These are phyloP conservation scores for Willowsia nigromaculata DNA, from an alignment of 2,888 invertebrate genomes.

Conservation along the genomic window DNA sequence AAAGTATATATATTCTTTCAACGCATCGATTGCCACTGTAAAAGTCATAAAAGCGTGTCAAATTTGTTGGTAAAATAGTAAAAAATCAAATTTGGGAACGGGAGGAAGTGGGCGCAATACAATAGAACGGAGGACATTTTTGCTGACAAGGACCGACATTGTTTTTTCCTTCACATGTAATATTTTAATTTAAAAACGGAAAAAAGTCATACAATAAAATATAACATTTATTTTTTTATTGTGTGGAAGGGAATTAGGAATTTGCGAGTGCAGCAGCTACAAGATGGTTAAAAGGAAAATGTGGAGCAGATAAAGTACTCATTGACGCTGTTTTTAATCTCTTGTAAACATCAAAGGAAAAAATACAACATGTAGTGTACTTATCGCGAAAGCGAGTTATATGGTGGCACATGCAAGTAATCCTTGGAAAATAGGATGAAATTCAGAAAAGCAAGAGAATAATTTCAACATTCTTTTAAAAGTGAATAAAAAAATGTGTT, in stretches of 20 bases:
- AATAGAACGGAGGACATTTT: not conserved
- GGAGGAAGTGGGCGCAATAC: not conserved
- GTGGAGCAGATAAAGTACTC: not conserved
- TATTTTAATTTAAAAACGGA: not conserved
- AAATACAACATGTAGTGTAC: not conserved
- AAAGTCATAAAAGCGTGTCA: conserved; percentile 26
- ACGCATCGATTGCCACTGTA: not conserved
- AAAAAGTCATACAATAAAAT: not conserved
- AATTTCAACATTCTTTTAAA: conserved; percentile 5
- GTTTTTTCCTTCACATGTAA: not conserved
- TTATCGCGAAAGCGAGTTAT: not conserved
- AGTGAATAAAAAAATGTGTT: not conserved
- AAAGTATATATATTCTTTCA: not conserved
- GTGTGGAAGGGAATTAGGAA: not conserved
- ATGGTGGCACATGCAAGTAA: not conserved
- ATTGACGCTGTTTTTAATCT: conserved; percentile 14
- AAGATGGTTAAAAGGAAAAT: not conserved
- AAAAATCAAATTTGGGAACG: not conserved
- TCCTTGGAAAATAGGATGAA: not conserved
- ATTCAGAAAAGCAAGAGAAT: not conserved
- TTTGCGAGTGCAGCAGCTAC: not conserved
- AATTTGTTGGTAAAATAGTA: conserved; percentile 29
- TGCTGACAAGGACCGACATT: not conserved
- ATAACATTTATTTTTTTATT: too few relatives aligned
- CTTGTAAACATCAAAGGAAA: conserved; percentile 6